Evolutionary conservation across 2,888 invertebrate species (phyloP), one percentile per base, ranked within the genome.

Genomic region (Amblyjoppa fuscipennis): DNA sequence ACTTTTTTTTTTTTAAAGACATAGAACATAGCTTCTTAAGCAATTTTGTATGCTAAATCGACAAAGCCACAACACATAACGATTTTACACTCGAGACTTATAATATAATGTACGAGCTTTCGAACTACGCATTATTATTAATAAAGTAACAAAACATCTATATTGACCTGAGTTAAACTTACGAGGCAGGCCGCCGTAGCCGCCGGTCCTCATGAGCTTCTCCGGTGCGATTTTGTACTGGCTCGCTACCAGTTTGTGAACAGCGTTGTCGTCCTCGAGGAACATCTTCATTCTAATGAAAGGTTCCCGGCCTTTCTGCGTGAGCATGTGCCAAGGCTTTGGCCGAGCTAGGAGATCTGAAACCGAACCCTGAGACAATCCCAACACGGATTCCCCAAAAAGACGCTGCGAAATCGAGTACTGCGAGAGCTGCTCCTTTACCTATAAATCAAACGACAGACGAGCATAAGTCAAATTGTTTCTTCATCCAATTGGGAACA

Each of bases 241-340:
- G 87, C 98, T 98, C 87, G 99, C 99, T 34, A 99, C 98, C 89
- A 99, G 95, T 93, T 98, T 98, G 94, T 98, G 98, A 1, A 99
- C 98, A 13, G 98, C 98, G 92, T 98, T 98, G 89, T 98, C 98
- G 92, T 99, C 99, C 94, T 98, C 98, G 89, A 99, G 95, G 95
- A 99, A 99, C 97, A 99, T 98, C 94, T 99, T 98, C 99, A 99
- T 99, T 85, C 99, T 96, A 87, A 99, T 99, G 95, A 99, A 99
- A 0, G 99, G 99, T 93, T 99, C 99, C 38, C 99, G 96, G 1
- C 99, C 99, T 94, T 99, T 99, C 93, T 98, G 98, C 16, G 99
- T 99, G 73, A 99, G 95, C 99, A 99, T 99, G 93, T 99, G 98
- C 99, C 99, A 99, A 0, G 99, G 99, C 94, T 99, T 99, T 51